Evolutionary conservation across 2,797 vertebrate genomes (phyloP).

Genomic region (Premnoplex brunnescens): DNA sequence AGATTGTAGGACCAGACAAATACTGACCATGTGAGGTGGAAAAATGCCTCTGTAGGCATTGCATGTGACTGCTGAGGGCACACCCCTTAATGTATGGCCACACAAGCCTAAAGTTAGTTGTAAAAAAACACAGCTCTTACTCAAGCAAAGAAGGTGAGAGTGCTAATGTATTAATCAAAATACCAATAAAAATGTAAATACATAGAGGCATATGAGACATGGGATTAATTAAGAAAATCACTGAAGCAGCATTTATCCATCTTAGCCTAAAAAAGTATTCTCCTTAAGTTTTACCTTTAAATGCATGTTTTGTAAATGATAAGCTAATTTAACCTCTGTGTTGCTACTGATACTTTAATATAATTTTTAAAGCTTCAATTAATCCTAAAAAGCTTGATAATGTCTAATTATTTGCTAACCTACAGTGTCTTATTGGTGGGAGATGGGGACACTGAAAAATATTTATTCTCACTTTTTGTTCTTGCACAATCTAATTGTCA

Average conservation of each 20-base stretch:
- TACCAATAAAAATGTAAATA: background rate
- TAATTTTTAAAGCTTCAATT: background rate
- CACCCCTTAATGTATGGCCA: background rate
- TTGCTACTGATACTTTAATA: background rate
- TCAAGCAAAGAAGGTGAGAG: background rate
- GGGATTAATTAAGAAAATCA: background rate
- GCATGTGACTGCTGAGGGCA: background rate
- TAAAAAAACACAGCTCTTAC: fast-evolving
- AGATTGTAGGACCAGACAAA: background rate
- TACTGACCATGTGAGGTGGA: background rate
- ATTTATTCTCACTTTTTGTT: background rate
- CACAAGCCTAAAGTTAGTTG: background rate
- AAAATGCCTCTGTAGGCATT: background rate
- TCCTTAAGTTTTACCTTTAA: background rate
- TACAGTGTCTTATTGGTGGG: background rate
- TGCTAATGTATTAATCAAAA: background rate
- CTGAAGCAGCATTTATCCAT: background rate
- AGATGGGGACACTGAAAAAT: background rate
- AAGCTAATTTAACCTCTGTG: background rate
- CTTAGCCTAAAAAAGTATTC: background rate
- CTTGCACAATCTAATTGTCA: background rate
- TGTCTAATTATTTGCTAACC: background rate
- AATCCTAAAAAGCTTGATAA: background rate
- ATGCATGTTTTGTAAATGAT: background rate
- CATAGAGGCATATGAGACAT: fast-evolving